Conservation (phyloP, 2,888 invertebrate species). For the Stegophylla sp. region DNA sequence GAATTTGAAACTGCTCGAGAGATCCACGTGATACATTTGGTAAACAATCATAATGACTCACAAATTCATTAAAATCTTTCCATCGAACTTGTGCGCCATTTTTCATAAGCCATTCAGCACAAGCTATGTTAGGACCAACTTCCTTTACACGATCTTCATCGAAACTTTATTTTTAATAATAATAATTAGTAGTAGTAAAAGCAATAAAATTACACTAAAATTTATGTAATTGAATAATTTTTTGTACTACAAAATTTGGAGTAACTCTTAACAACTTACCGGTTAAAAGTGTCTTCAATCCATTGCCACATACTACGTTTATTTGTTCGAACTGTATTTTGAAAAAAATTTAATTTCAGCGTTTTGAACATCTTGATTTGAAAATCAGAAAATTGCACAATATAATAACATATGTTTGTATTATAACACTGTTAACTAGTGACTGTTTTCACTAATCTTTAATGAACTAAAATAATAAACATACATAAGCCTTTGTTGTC, state of each 20-base stretch:
- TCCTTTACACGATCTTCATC: conserved; percentile 73
- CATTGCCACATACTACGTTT: conserved; percentile 43
- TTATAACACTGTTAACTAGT: too few relatives aligned
- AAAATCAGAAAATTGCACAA: neutral
- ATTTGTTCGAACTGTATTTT: neutral
- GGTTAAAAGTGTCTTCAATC: conserved; percentile 45
- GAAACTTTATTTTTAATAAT: conserved; percentile 65
- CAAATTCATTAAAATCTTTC: conserved; percentile 67
- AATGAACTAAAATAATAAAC: too few relatives aligned
- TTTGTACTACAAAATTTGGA: neutral
- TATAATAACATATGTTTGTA: neutral
- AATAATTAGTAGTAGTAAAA: too few relatives aligned
- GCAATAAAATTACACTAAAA: neutral
- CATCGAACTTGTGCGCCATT: conserved; percentile 87
- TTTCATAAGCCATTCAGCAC: conserved; percentile 93
- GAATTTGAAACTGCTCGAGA: conserved; percentile 66
- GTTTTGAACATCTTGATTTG: neutral
- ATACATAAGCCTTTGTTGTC: too few relatives aligned
- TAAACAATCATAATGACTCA: conserved; percentile 67
- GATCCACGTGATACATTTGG: conserved; percentile 67
- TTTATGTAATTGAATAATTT: neutral
- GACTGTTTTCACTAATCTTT: too few relatives aligned
- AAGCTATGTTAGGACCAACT: conserved; percentile 86
- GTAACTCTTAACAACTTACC: conserved; percentile 23
- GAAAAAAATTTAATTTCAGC: neutral